phyloP scores from a whole-genome alignment of 1,140 invertebrate species.

The Lysiphlebus fabarum region DNA sequence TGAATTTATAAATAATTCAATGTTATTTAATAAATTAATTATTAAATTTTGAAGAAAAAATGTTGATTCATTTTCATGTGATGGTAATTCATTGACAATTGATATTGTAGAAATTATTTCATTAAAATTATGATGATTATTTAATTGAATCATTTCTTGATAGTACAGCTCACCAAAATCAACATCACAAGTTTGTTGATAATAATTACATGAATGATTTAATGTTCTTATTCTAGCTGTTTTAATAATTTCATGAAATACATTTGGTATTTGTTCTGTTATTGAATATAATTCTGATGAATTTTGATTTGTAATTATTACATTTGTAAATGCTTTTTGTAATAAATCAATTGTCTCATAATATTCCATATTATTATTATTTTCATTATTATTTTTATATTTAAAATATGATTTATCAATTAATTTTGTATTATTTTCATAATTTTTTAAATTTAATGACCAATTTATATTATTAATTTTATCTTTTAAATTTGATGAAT shows the following conservation, averaged over 20 bases:
- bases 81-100: background rate
- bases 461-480: constrained; percentile 11
- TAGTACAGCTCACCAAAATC: constrained; percentile 24
- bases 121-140: background rate
- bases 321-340: background rate
- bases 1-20: too few species aligned
- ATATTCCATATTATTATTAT: constrained; percentile 20
- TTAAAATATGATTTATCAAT: background rate
- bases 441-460: constrained; percentile 5
- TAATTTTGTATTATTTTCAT: background rate
- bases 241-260: constrained; percentile 27
- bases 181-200: constrained; percentile 10
- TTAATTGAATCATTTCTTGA: constrained; percentile 7
- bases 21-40: too few species aligned
- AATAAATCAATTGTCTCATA: constrained; percentile 16
- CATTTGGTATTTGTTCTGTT: constrained; percentile 16
- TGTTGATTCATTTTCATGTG: too few species aligned
- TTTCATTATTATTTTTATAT: background rate
- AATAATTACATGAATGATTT: constrained; percentile 8
- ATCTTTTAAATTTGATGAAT: background rate
- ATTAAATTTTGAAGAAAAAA: too few species aligned
- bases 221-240: constrained; percentile 4
- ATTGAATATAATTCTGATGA: constrained; percentile 20
- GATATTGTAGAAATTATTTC: background rate
- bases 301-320: background rate